Base-by-base conservation (phyloP, 2,888 invertebrate species). In the Lasius platythorax region DNA sequence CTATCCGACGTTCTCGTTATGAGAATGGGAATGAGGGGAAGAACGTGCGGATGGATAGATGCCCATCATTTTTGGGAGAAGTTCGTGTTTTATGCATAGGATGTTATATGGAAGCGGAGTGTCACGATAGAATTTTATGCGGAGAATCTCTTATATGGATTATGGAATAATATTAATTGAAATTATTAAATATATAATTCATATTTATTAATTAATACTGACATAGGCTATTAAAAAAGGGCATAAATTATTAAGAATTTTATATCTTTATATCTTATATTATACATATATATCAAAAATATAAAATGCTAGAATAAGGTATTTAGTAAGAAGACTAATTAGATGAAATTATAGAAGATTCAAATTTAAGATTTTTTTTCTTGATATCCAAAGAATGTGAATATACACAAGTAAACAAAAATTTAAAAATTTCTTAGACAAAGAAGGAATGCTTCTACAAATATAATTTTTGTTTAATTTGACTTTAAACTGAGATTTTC, bases 81-180 rank as follows among this genome's bases (percentile, higher is more conserved):
- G 43, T 70, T 70, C n/a, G 37, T 79, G 70, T 72, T 81, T 72
- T 81, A 81, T 81, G 61, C 72, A 37, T 72, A 81, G 58, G 68
- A 58, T 58, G 56, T 5, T 30, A 40, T n/a, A 28, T 28, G 11
- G 11, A 40, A 79, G 40, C 12, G 37, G 46, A 30, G 12, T 46
- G 23, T 72, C 72, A 81, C 15, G 33, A 30, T 56, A 66, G 28
- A 23, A 67, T 78, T 79, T 70, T 46, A 70, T 23, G 6, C 11
- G 46, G 23, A 12, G 46, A 70, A 72, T 81, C 23, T 78, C 12
- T 12, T 8, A 58, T 43, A 12, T 8, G 18, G n/a, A 23, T 46
- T 37, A 23, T n/a, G 37, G 43, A 63, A 61, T 63, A 70, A 72
- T 72, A 81, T 50, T 23, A 63, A 61, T 46, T 15, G 23, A 61